These are phyloP conservation scores for Thaleichthys pacificus DNA, from an alignment of 2,797 vertebrate species.

Conservation along the genomic window DNA sequence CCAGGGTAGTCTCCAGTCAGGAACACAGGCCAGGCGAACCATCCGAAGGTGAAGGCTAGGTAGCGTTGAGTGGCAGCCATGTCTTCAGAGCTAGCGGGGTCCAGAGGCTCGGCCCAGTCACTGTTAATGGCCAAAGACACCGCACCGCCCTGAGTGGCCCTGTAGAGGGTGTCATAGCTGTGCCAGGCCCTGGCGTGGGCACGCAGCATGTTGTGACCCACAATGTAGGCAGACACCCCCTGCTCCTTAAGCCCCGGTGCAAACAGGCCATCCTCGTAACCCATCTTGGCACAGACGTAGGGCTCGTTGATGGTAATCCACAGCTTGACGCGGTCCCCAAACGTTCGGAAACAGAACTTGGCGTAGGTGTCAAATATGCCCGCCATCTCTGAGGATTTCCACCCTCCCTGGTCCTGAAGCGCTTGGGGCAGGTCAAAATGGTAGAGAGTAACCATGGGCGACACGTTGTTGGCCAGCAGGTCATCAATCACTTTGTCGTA, in stretches of 20 bases:
- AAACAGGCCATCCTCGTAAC: constrained; percentile 68
- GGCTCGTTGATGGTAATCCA: constrained; percentile 85
- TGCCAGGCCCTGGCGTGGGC: constrained; percentile 80
- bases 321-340: constrained; percentile 79
- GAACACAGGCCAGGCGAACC: constrained; percentile 83
- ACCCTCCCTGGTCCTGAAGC: constrained; percentile 78
- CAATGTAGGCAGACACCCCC: constrained; percentile 71
- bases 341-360: constrained; percentile 80
- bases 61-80: constrained; percentile 66
- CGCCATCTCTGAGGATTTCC: constrained; percentile 65
- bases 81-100: constrained; percentile 61
- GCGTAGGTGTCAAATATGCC: constrained; percentile 75
- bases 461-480: constrained; percentile 68
- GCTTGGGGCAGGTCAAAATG: constrained; percentile 82
- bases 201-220: constrained; percentile 78
- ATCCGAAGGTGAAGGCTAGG: constrained; percentile 73
- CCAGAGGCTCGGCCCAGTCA: constrained; percentile 75
- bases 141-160: constrained; percentile 65
- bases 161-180: constrained; percentile 72
- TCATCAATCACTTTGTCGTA: constrained; percentile 82
- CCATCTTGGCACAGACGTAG: constrained; percentile 64
- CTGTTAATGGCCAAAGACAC: constrained; percentile 76
- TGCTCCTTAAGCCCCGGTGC: constrained; percentile 71
- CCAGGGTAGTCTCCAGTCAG: constrained; percentile 80
- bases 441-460: constrained; percentile 78